Evolutionary conservation across 37 sponge, comb jelly and placozoan genomes (phyloP).

Genomic region (Diacarnus erythraeanus): DNA sequence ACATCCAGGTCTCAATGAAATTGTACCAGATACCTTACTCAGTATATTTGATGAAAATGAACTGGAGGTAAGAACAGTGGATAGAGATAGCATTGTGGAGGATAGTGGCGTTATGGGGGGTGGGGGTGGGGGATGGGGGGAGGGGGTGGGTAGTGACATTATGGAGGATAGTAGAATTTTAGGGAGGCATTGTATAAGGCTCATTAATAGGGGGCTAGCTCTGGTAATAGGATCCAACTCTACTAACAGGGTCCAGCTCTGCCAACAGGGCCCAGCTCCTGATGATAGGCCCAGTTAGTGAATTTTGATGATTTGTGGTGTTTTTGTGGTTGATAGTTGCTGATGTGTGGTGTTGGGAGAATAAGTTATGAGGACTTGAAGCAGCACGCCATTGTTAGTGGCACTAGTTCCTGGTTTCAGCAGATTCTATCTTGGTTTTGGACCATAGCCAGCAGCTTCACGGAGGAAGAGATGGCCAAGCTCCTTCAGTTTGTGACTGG

Average conservation of each 20-base stretch:
- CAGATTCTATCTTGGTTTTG: constrained; percentile 83
- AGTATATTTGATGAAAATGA: constrained; percentile 96
- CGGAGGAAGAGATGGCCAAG: constrained; percentile 85
- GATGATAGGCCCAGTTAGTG: too few species aligned
- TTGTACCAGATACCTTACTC: constrained; percentile 83
- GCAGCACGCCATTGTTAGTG: constrained; percentile 43
- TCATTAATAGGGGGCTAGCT: too few species aligned
- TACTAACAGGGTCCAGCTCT: too few species aligned
- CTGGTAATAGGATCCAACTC: too few species aligned
- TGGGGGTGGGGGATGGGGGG: too few species aligned
- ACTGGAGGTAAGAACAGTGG: constrained; percentile 68
- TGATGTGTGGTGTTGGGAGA: constrained; percentile 84
- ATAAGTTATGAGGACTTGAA: constrained; percentile 69
- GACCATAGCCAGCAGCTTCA: constrained; percentile 72
- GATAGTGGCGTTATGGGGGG: too few species aligned
- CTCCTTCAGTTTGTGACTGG: constrained; percentile 86
- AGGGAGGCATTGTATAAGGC: too few species aligned
- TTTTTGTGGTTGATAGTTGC: constrained; percentile 63
- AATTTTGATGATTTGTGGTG: too few species aligned
- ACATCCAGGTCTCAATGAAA: constrained; percentile 75
- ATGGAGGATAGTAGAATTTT: too few species aligned
- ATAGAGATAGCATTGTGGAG: too few species aligned
- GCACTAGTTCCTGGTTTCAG: constrained; percentile 31
- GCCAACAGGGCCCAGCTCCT: too few species aligned
- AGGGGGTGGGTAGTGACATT: too few species aligned